Conservation (phyloP, 2,113 vertebrate genomes). For the Heptranchias perlo region DNA sequence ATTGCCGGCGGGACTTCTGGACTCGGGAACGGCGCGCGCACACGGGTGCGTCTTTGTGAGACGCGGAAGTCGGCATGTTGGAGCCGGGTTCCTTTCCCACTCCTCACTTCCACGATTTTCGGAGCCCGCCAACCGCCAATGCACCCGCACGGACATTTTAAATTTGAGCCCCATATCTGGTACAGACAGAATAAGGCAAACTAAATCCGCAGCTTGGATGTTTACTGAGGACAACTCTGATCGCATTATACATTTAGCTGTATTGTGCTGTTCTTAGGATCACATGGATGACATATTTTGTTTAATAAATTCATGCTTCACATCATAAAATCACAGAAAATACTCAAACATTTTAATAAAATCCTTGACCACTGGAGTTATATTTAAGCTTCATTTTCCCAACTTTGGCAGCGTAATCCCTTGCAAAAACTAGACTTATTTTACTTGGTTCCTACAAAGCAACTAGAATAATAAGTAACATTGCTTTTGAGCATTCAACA, state of each 20-base stretch:
- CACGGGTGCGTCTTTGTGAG: too few species aligned
- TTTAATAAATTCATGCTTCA: background rate
- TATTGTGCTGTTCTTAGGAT: background rate
- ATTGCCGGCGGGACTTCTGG: too few species aligned
- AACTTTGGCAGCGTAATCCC: background rate
- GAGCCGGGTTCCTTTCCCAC: too few species aligned
- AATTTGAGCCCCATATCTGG: too few species aligned
- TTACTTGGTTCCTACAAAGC: background rate
- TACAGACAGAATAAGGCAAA: background rate
- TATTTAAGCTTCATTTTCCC: background rate
- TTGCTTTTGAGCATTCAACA: background rate
- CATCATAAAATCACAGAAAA: background rate
- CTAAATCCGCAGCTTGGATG: background rate
- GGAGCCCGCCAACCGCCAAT: too few species aligned
- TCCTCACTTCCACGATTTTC: too few species aligned
- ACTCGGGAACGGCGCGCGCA: too few species aligned
- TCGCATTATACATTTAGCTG: background rate
- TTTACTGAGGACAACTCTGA: background rate
- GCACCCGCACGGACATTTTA: too few species aligned
- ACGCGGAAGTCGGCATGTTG: too few species aligned
- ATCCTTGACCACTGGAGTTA: background rate
- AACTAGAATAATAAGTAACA: background rate
- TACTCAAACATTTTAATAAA: background rate
- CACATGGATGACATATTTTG: background rate
- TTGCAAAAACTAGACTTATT: background rate